A percentile compares a stretch with the other conserved stretches of the same genome.
Evolutionary conservation across 1,140 invertebrate species (phyloP).

Genomic region (Bombus waltoni): DNA sequence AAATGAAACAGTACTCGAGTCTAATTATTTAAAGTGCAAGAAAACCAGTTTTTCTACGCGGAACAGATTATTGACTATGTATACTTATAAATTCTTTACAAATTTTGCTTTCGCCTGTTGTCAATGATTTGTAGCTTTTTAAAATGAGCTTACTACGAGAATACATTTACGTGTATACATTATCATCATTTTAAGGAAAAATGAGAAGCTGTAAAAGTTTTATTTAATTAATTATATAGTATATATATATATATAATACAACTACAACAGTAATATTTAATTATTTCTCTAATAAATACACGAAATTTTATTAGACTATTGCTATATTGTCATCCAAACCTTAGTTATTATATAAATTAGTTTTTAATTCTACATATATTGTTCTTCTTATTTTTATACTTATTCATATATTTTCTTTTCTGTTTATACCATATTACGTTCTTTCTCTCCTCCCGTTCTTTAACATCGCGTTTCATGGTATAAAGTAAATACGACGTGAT

Average conservation of each 20-base stretch:
- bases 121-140: neutral
- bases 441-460: no score
- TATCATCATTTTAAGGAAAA: neutral
- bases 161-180: neutral
- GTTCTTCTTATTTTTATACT: neutral
- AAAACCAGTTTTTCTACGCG: constrained; percentile 38
- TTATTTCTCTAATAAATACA: neutral
- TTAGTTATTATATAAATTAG: no score
- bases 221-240: no score
- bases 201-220: neutral
- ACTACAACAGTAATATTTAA: no score
- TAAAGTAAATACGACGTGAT: no score
- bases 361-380: no score
- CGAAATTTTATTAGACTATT: neutral
- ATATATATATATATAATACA: no score
- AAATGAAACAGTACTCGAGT: neutral
- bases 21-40: neutral
- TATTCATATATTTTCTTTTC: neutral
- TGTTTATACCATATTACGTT: neutral
- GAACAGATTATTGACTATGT: constrained; percentile 2
- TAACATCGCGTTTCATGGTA: no score
- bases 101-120: neutral
- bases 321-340: no score
- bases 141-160: neutral
- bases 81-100: neutral